These are phyloP conservation scores for Thereva unica DNA, from an alignment of 2,888 invertebrate genomes.

Conservation along the genomic window DNA sequence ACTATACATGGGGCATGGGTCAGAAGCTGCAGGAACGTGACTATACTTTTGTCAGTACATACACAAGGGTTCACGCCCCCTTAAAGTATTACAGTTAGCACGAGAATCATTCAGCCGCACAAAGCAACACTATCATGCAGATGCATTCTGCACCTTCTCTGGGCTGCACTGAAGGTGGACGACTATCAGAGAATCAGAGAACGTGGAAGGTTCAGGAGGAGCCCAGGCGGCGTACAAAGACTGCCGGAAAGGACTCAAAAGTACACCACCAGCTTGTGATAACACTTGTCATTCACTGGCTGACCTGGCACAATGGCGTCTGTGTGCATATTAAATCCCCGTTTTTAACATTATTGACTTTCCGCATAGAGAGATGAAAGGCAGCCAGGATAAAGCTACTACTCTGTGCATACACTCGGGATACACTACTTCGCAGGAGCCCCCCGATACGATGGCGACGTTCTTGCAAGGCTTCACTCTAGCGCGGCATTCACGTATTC, in stretches of 20 bases:
- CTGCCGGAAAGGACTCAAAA: constrained; percentile 21
- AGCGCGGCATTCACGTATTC: constrained; percentile 21
- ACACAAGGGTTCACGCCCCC: too few relatives aligned
- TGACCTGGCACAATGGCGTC: constrained; percentile 4
- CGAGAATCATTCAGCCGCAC: too few relatives aligned
- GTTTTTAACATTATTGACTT: constrained; percentile 25
- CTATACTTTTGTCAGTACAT: too few relatives aligned
- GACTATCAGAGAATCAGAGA: neutral
- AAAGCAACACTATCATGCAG: neutral
- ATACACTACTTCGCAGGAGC: constrained; percentile 4
- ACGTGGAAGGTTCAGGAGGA: neutral
- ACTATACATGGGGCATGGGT: too few relatives aligned
- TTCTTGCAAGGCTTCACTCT: constrained; percentile 26
- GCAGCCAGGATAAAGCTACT: neutral
- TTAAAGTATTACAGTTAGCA: too few relatives aligned
- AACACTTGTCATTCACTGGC: constrained; percentile 16
- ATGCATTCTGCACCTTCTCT: neutral
- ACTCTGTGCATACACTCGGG: neutral
- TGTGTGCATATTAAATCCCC: constrained; percentile 26
- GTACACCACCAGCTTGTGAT: constrained; percentile 13
- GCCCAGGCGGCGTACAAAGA: neutral
- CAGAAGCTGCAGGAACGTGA: too few relatives aligned
- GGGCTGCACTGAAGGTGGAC: neutral
- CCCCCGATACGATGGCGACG: neutral
- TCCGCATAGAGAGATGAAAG: neutral